Evolutionary conservation across 2,888 invertebrate species (phyloP).

Genomic region (Zygothrica quintamaculata): DNA sequence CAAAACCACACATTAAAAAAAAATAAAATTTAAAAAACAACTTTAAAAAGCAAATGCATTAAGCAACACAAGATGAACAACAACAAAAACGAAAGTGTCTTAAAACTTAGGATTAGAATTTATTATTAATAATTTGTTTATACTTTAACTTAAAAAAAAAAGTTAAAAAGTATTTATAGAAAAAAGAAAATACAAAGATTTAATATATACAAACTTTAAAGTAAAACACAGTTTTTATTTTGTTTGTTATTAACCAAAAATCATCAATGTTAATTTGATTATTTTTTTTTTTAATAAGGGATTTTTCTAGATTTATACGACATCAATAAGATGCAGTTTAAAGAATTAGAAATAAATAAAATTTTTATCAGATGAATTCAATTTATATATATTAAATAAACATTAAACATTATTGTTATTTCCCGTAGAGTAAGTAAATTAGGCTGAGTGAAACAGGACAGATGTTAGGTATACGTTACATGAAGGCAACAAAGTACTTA

Average conservation of each 20-base stretch:
- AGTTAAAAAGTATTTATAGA: conserved; percentile 79
- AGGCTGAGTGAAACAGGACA: too few relatives aligned
- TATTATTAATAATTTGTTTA: conserved; percentile 81
- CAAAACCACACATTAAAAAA: conserved; percentile 52
- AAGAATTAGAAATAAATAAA: too few relatives aligned
- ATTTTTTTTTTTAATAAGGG: neutral
- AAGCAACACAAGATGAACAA: conserved; percentile 73
- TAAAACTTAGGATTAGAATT: conserved; percentile 83
- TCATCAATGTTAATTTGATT: too few relatives aligned
- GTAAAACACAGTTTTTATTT: neutral
- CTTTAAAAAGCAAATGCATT: conserved; percentile 63
- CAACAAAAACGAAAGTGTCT: conserved; percentile 83
- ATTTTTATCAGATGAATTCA: too few relatives aligned
- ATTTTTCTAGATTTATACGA: too few relatives aligned
- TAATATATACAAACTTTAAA: conserved; percentile 76
- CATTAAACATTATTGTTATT: too few relatives aligned
- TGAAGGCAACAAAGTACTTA: too few relatives aligned
- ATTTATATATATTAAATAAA: too few relatives aligned
- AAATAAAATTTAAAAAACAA: conserved; percentile 42
- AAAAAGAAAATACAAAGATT: conserved; percentile 79
- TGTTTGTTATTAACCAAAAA: neutral
- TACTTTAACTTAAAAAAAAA: conserved; percentile 83
- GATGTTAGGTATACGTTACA: too few relatives aligned
- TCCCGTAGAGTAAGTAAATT: too few relatives aligned
- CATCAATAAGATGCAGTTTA: too few relatives aligned